These are phyloP conservation scores for Caenorhabditis drosophilae DNA, from an alignment of 2,888 invertebrate species.

Conservation along the genomic window DNA sequence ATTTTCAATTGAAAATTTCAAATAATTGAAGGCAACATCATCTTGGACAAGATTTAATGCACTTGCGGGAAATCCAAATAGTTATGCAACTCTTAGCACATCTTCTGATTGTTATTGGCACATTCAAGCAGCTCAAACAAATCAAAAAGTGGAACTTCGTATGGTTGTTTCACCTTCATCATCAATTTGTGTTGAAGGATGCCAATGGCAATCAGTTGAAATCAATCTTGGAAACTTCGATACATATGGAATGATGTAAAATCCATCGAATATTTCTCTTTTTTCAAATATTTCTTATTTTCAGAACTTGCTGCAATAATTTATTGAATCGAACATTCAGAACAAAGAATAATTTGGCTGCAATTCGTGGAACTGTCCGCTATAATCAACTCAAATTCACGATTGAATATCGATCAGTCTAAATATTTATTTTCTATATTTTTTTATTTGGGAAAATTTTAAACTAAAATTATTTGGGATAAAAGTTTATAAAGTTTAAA, in stretches of 20 bases:
- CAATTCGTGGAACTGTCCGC: constrained; percentile 22
- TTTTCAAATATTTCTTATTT: too few species aligned
- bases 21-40: constrained; percentile 17
- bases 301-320: constrained; percentile 34
- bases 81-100: constrained; percentile 20
- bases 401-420: constrained; percentile 22
- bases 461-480: too few species aligned
- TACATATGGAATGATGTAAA: constrained; percentile 31
- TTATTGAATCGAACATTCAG: constrained; percentile 23
- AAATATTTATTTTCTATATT: neutral
- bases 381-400: constrained; percentile 32
- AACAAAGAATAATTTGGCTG: constrained; percentile 16
- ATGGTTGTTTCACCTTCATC: constrained; percentile 11
- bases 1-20: neutral
- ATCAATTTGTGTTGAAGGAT: constrained; percentile 32
- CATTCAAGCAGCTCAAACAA: constrained; percentile 22
- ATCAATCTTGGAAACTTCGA: constrained; percentile 36
- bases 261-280: too few species aligned
- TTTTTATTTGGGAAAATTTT: neutral
- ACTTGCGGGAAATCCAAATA: constrained; percentile 31
- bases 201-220: constrained; percentile 37
- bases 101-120: constrained; percentile 37
- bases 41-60: constrained; percentile 33
- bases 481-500: too few species aligned
- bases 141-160: constrained; percentile 16